Conservation (phyloP, 2,888 invertebrate genomes). For the Aelia acuminata region DNA sequence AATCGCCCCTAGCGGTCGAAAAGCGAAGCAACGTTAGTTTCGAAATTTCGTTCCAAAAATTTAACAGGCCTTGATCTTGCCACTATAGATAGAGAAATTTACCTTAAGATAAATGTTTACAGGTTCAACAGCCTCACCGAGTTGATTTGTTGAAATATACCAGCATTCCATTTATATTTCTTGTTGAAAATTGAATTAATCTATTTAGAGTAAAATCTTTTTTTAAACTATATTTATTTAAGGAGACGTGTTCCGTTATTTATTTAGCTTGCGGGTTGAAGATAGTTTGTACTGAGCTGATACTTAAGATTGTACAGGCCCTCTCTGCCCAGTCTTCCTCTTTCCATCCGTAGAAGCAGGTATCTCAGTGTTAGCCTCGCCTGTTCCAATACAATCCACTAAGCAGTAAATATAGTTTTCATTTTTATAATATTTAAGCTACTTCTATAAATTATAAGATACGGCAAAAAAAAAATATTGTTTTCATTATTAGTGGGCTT, state of each 20-base stretch:
- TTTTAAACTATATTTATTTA: conserved; percentile 30
- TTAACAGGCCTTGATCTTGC: no score
- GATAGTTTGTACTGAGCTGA: conserved; percentile 20
- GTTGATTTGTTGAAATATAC: conserved; percentile 5
- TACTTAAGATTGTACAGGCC: conserved; percentile 22
- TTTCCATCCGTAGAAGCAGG: neutral
- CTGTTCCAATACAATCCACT: neutral
- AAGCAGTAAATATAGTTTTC: neutral
- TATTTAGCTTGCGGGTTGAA: neutral
- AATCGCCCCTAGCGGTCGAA: no score
- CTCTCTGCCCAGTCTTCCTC: neutral
- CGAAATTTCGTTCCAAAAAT: no score
- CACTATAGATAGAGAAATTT: no score
- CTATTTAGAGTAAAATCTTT: conserved; percentile 13
- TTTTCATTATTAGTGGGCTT: no score
- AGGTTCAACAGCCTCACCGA: neutral
- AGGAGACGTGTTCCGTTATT: conserved; percentile 5
- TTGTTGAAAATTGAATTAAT: neutral
- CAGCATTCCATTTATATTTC: conserved; percentile 8
- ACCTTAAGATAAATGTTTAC: neutral
- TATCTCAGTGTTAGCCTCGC: no score
- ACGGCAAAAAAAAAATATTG: no score
- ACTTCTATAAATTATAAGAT: no score
- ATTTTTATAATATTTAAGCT: neutral
- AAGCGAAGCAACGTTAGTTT: no score